Conservation (phyloP, 2,113 vertebrate genomes). For the Acinonyx jubatus region DNA sequence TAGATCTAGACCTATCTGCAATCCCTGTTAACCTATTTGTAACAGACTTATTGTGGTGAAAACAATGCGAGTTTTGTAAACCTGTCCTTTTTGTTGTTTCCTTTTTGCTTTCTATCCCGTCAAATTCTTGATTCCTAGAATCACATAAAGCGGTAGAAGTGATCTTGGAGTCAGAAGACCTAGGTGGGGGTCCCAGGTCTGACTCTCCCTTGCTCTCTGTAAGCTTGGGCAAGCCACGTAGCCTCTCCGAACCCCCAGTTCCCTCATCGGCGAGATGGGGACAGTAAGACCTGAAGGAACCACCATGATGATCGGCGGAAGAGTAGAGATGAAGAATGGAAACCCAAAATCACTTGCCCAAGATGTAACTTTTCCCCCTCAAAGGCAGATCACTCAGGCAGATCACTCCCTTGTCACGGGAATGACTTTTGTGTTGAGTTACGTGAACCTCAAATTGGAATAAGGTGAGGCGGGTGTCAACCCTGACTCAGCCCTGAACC, state of each 20-base stretch:
- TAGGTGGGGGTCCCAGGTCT: not conserved
- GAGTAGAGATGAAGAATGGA: rapidly evolving
- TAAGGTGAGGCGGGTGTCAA: not conserved
- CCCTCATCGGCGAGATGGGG: not conserved
- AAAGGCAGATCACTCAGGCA: not conserved
- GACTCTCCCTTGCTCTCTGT: not conserved
- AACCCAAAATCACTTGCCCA: not conserved
- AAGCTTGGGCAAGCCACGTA: not conserved
- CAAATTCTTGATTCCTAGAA: not conserved
- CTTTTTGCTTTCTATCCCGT: not conserved
- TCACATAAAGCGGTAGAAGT: not conserved
- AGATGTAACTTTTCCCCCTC: not conserved
- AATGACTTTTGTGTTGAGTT: not conserved
- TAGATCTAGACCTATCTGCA: too few species aligned
- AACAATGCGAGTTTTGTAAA: not conserved
- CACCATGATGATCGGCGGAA: not conserved
- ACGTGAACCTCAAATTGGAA: not conserved
- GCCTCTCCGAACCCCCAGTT: not conserved
- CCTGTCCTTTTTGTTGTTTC: too few species aligned
- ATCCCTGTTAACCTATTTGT: not conserved
- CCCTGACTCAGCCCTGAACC: not conserved
- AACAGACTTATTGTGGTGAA: not conserved
- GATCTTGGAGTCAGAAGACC: not conserved
- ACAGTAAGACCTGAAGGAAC: not conserved
- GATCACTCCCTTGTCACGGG: too few species aligned